Percentiles rank a stretch among this genome's conserved stretches.
Evolutionary conservation across 2,888 invertebrate genomes (phyloP).

Genomic region (Neoaliturus tenellus): DNA sequence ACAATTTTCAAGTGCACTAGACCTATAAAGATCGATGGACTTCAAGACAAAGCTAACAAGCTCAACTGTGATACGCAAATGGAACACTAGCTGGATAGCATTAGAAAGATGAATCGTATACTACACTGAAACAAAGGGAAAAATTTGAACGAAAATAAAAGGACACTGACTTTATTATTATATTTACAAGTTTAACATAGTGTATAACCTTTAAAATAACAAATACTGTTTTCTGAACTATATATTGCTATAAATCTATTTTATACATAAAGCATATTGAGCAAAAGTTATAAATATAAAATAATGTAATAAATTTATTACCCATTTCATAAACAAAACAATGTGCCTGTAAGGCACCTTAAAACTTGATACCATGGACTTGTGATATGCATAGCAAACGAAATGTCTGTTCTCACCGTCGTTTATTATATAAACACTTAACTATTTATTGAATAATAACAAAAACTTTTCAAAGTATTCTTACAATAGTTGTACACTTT

Average conservation of each 20-base stretch:
- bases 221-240: slow-evolving; percentile 45
- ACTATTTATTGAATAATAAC: slow-evolving; percentile 37
- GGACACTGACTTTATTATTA: slow-evolving; percentile 48
- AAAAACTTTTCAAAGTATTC: not conserved
- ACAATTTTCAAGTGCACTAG: too few species aligned
- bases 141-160: not conserved
- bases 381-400: slow-evolving; percentile 41
- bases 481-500: slow-evolving; percentile 4
- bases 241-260: slow-evolving; percentile 56
- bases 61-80: too few species aligned
- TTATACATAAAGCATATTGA: slow-evolving; percentile 55
- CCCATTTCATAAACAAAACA: slow-evolving; percentile 36
- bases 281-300: slow-evolving; percentile 54
- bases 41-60: too few species aligned
- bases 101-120: too few species aligned
- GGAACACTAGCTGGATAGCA: too few species aligned
- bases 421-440: slow-evolving; percentile 23
- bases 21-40: too few species aligned
- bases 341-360: slow-evolving; percentile 32
- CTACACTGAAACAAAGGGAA: not conserved
- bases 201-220: slow-evolving; percentile 47
- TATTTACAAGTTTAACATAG: slow-evolving; percentile 29
- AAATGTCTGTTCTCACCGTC: slow-evolving; percentile 15
- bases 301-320: slow-evolving; percentile 30
- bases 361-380: slow-evolving; percentile 21